Conservation (phyloP, 2,888 invertebrate species). For the Belgica antarctica region DNA sequence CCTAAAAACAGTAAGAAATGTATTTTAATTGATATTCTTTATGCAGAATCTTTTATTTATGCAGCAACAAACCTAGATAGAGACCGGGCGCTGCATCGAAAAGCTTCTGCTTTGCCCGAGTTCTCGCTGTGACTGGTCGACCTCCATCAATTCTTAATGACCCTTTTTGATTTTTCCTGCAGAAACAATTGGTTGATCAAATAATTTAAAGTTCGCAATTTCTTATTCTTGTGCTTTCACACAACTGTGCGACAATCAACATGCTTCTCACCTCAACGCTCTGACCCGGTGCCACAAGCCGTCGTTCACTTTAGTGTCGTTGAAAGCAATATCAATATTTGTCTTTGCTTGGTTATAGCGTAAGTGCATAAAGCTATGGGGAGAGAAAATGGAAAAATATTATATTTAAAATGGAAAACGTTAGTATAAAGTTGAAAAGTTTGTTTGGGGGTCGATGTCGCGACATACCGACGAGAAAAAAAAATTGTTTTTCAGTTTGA, state of each 20-base stretch:
- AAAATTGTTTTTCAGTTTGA: no score
- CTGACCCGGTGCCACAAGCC: constrained; percentile 78
- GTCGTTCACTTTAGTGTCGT: constrained; percentile 82
- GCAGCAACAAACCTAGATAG: background rate
- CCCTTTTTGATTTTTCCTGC: constrained; percentile 80
- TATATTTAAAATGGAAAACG: no score
- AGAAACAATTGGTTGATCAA: constrained; percentile 3
- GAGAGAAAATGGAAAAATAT: no score
- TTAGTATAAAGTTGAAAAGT: no score
- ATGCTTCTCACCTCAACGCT: constrained; percentile 64
- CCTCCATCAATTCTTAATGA: constrained; percentile 86
- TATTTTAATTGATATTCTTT: no score
- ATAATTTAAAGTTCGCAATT: background rate
- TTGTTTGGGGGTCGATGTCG: no score
- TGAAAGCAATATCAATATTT: constrained; percentile 79
- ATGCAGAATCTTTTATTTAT: no score
- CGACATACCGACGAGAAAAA: no score
- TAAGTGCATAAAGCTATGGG: constrained; percentile 54
- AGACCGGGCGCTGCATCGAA: background rate
- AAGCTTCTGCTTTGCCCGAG: background rate
- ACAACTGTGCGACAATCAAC: no score
- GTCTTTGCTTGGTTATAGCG: constrained; percentile 86
- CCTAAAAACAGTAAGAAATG: no score
- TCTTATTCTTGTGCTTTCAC: constrained; percentile 27
- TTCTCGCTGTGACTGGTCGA: constrained; percentile 51